A percentile compares a stretch with the other conserved stretches of the same genome.
Conservation (phyloP, 2,113 vertebrate species). For the Calyptommatus sinebrachiatus region DNA sequence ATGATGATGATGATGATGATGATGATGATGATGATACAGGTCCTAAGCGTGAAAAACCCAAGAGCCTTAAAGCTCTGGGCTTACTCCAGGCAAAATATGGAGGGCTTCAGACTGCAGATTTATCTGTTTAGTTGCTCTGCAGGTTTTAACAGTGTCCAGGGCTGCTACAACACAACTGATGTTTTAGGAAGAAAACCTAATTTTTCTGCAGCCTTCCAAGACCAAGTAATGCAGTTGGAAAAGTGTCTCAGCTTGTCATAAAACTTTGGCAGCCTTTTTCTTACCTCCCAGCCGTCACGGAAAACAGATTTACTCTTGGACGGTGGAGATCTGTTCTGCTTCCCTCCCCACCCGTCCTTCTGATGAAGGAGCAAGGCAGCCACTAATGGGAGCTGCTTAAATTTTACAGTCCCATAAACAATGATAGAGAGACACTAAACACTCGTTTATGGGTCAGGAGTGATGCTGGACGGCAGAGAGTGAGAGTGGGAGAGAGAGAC, state of each 20-base stretch:
- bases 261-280: not conserved
- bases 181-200: not conserved
- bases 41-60: too few species aligned
- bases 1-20: too few species aligned
- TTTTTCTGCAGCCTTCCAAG: not conserved
- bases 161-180: not conserved
- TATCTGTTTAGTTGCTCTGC: not conserved
- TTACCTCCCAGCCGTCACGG: not conserved
- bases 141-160: not conserved
- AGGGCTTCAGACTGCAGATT: not conserved
- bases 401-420: conserved; percentile 55
- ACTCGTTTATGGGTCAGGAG: conserved; percentile 39
- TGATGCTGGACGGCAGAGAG: not conserved
- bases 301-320: not conserved
- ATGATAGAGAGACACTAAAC: conserved; percentile 52
- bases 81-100: not conserved
- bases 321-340: not conserved
- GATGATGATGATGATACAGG: too few species aligned
- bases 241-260: too few species aligned
- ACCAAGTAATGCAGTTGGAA: not conserved
- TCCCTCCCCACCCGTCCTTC: not conserved
- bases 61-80: not conserved
- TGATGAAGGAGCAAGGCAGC: conserved; percentile 38
- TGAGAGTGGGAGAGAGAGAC: not conserved
- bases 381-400: conserved; percentile 53